A percentile compares a stretch with the other conserved stretches of the same genome.
These are phyloP conservation scores for Drosophila punjabiensis DNA, from an alignment of 1,140 invertebrate genomes.

Conservation along the genomic window DNA sequence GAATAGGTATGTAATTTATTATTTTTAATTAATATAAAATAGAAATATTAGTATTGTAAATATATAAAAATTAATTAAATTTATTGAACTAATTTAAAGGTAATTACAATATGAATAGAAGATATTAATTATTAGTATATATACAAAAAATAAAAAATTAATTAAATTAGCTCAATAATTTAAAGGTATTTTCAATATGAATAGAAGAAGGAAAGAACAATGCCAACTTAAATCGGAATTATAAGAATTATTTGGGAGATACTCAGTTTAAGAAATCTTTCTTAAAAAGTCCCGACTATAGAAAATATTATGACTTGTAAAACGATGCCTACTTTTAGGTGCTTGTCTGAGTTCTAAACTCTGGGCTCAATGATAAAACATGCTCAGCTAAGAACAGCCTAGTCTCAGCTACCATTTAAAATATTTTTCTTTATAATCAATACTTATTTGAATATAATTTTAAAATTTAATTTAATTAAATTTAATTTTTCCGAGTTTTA, in stretches of 20 bases:
- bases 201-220: neutral
- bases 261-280: neutral
- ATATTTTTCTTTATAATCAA: neutral
- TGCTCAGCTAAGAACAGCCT: too few relatives aligned
- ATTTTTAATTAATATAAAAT: neutral
- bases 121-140: too few relatives aligned
- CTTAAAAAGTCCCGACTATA: neutral
- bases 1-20: neutral
- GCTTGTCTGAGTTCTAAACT: neutral
- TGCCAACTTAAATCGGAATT: too few relatives aligned
- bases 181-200: too few relatives aligned
- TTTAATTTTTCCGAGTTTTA: neutral
- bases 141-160: neutral
- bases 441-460: neutral
- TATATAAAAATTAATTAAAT: too few relatives aligned
- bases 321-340: neutral
- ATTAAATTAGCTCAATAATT: neutral
- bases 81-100: too few relatives aligned
- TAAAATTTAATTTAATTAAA: too few relatives aligned
- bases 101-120: too few relatives aligned
- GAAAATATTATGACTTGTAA: too few relatives aligned
- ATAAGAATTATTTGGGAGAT: too few relatives aligned
- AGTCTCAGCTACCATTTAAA: neutral
- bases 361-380: too few relatives aligned
- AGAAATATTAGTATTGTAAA: neutral